Evolutionary conservation across 35 echinoderm and acorn worm species (phyloP).

Genomic region (Amphiura filiformis): DNA sequence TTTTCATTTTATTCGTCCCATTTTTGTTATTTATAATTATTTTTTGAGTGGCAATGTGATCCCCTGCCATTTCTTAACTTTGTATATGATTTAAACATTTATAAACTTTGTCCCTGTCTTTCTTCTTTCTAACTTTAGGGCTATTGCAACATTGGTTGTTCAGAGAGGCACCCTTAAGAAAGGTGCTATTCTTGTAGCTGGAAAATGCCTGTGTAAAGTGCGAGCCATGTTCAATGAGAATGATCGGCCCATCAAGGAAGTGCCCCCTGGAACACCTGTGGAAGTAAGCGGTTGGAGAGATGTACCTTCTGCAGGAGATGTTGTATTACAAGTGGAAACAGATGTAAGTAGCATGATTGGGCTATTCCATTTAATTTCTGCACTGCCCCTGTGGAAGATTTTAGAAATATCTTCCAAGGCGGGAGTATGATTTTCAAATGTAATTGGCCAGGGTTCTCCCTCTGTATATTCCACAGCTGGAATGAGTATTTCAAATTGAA

Average conservation of each 20-base stretch:
- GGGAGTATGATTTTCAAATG: too few species aligned
- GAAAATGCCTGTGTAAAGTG: conserved; percentile 74
- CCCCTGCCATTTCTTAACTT: too few species aligned
- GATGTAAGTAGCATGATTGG: conserved; percentile 65
- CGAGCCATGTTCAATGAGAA: conserved; percentile 67
- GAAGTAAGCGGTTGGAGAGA: conserved; percentile 91
- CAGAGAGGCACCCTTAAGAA: conserved; percentile 83
- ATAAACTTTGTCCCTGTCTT: background rate
- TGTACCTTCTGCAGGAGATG: conserved; percentile 76
- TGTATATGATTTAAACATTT: background rate
- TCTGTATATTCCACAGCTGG: too few species aligned
- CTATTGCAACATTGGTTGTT: conserved; percentile 75
- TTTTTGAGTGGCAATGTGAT: too few species aligned
- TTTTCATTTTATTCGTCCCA: too few species aligned
- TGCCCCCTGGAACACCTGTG: conserved; percentile 69
- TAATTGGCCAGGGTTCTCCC: too few species aligned
- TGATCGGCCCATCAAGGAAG: conserved; percentile 45
- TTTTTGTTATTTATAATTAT: too few species aligned
- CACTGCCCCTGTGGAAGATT: too few species aligned
- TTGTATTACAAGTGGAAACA: conserved; percentile 80
- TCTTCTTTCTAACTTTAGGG: too few species aligned
- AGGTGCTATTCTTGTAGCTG: conserved; percentile 75
- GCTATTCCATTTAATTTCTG: too few species aligned
- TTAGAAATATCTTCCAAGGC: too few species aligned
- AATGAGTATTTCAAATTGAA: too few species aligned